These are phyloP conservation scores for Cheilosia vernalis DNA, from an alignment of 2,888 invertebrate genomes.

Conservation along the genomic window DNA sequence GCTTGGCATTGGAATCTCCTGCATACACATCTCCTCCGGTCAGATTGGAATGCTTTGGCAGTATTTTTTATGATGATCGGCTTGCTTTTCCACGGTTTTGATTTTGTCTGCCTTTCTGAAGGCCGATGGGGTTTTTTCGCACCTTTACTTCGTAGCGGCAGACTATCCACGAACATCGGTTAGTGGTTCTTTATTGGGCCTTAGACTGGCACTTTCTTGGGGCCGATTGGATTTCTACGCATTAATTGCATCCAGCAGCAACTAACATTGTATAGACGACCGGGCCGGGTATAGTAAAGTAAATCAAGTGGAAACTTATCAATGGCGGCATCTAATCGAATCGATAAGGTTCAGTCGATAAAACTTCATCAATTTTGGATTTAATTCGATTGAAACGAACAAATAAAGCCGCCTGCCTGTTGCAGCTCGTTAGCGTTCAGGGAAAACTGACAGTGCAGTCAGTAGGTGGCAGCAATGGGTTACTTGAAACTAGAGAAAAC, in stretches of 20 bases:
- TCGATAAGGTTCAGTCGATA: constrained; percentile 60
- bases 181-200: constrained; percentile 72
- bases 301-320: constrained; percentile 68
- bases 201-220: constrained; percentile 48
- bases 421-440: constrained; percentile 24
- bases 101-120: constrained; percentile 37
- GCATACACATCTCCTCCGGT: constrained; percentile 62
- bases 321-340: constrained; percentile 58
- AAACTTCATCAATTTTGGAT: constrained; percentile 67
- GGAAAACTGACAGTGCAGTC: constrained; percentile 31
- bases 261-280: constrained; percentile 42
- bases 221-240: constrained; percentile 70
- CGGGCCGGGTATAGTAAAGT: constrained; percentile 22
- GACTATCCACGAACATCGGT: constrained; percentile 33
- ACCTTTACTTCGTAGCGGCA: constrained; percentile 49
- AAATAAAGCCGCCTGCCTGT: constrained; percentile 66
- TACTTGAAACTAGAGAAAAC: background rate
- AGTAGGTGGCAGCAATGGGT: constrained; percentile 5
- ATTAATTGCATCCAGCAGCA: constrained; percentile 66
- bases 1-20: constrained; percentile 31
- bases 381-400: constrained; percentile 51
- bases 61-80: constrained; percentile 56
- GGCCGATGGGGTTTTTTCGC: constrained; percentile 63
- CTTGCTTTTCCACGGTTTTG: constrained; percentile 42
- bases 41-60: constrained; percentile 47